These are phyloP conservation scores for Alethe diademata DNA, from an alignment of 2,113 vertebrate species.

Conservation along the genomic window DNA sequence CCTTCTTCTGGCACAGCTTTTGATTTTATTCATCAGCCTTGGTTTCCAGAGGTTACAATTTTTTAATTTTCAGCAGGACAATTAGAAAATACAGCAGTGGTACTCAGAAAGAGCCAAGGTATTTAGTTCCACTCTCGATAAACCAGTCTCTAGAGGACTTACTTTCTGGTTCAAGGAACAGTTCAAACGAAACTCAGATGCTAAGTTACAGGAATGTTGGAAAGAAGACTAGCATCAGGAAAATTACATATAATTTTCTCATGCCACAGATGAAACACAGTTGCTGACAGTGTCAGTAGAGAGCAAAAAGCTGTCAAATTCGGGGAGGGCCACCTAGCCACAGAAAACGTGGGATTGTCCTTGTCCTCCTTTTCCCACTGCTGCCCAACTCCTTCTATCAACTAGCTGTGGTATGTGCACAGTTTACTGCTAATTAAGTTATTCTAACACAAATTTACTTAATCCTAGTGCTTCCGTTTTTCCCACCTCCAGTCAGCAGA, in stretches of 20 bases:
- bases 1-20: conserved; percentile 41
- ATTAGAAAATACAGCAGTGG: conserved; percentile 43
- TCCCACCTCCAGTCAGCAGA: conserved; percentile 63
- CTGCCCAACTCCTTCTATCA: neutral
- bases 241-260: neutral
- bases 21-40: conserved; percentile 57
- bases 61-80: conserved; percentile 13
- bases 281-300: neutral
- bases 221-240: conserved; percentile 10
- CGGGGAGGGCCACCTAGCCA: neutral
- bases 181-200: neutral
- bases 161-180: neutral
- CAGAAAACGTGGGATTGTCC: conserved; percentile 8
- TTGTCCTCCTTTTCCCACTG: conserved; percentile 26
- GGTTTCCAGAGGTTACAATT: neutral
- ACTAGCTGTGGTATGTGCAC: neutral
- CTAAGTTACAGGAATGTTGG: neutral
- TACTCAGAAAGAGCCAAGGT: neutral
- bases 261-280: neutral
- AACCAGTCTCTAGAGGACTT: neutral
- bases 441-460: conserved; percentile 68
- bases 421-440: conserved; percentile 56
- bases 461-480: conserved; percentile 68
- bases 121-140: neutral
- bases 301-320: neutral